phyloP scores from a whole-genome alignment of 2,888 invertebrate species.

The Blastobasis lacticolella region DNA sequence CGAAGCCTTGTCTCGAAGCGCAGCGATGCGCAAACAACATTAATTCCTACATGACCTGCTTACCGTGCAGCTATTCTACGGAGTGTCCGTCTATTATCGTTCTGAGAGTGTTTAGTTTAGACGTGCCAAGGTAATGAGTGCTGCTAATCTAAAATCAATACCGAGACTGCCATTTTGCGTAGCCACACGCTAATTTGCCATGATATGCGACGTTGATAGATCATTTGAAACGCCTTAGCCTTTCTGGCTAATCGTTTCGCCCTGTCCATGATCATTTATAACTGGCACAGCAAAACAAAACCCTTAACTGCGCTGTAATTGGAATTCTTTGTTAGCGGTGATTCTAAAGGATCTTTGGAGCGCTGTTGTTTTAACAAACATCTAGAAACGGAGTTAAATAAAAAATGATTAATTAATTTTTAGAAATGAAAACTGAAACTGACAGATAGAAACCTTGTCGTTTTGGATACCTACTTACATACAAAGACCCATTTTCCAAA shows the following conservation, averaged over 20 bases:
- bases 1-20: too few relatives aligned
- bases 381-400: too few relatives aligned
- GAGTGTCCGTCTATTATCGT: neutral
- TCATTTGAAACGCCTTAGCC: constrained; percentile 17
- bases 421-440: too few relatives aligned
- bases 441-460: neutral
- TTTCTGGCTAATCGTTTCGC: neutral
- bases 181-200: constrained; percentile 37
- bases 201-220: constrained; percentile 34
- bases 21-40: too few relatives aligned
- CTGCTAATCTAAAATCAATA: constrained; percentile 52
- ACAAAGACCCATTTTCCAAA: neutral
- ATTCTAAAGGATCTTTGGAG: too few relatives aligned
- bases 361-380: too few relatives aligned
- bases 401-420: too few relatives aligned
- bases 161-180: constrained; percentile 21
- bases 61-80: too few relatives aligned
- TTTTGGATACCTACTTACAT: neutral
- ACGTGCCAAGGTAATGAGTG: constrained; percentile 29
- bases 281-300: constrained; percentile 1
- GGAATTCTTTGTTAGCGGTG: neutral
- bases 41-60: too few relatives aligned
- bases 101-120: constrained; percentile 8
- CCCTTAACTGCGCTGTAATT: constrained; percentile 3
- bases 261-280: constrained; percentile 6